Conservation (phyloP, 2,113 vertebrate genomes). For the Ciconia maguari region DNA sequence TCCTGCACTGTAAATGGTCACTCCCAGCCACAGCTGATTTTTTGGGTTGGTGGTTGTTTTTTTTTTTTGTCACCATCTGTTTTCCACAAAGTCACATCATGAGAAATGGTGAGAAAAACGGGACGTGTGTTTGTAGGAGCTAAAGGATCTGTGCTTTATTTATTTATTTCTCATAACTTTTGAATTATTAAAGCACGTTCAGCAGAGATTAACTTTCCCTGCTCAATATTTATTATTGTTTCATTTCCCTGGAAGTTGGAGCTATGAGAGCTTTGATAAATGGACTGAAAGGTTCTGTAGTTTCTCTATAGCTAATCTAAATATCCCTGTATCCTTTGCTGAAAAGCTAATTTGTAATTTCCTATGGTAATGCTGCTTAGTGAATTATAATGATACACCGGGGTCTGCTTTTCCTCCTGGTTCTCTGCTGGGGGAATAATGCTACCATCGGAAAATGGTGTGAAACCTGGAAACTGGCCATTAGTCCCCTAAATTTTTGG, state of each 20-base stretch:
- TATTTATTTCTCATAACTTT: constrained; percentile 48
- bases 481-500: not conserved
- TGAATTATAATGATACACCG: not conserved
- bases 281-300: constrained; percentile 6
- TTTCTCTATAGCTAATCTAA: constrained; percentile 39
- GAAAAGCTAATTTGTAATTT: constrained; percentile 63
- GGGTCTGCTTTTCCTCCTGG: not conserved
- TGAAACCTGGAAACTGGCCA: constrained; percentile 29
- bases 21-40: not conserved
- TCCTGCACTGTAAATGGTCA: not conserved
- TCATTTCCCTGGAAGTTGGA: constrained; percentile 38
- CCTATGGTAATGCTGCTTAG: constrained; percentile 18
- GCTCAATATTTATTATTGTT: constrained; percentile 60
- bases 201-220: constrained; percentile 41
- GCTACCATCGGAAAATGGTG: not conserved
- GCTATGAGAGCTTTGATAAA: constrained; percentile 1
- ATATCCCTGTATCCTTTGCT: not conserved
- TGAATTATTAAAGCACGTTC: constrained; percentile 32
- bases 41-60: not conserved
- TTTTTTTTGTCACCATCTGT: not conserved
- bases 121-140: not conserved
- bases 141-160: not conserved
- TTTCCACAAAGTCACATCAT: not conserved
- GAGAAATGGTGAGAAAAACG: not conserved
- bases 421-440: not conserved